Evolutionary conservation across 2,888 invertebrate species (phyloP).

Genomic region (Agriotes lineatus): DNA sequence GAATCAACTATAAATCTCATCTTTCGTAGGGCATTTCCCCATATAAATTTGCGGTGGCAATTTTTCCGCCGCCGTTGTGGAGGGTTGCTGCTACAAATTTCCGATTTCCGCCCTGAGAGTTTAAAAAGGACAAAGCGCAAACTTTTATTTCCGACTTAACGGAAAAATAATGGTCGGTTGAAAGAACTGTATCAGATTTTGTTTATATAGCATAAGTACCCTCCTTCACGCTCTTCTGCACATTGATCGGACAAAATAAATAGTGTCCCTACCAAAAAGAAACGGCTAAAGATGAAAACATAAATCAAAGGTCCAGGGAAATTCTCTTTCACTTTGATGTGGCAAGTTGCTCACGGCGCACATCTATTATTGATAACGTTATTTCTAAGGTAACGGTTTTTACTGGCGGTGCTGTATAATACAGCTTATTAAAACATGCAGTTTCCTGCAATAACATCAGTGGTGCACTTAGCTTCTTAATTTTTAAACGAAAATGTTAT

Average conservation of each 20-base stretch:
- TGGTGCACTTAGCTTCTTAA: no score
- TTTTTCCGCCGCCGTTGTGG: slow-evolving; percentile 33
- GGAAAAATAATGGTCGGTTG: slow-evolving; percentile 44
- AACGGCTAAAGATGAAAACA: slow-evolving; percentile 2
- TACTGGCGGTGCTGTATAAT: background rate
- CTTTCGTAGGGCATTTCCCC: slow-evolving; percentile 32
- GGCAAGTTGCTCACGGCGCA: background rate
- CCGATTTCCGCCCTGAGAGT: slow-evolving; percentile 42
- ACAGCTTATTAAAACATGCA: background rate
- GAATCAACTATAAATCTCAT: slow-evolving; percentile 38
- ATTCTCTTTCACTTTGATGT: background rate
- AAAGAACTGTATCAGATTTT: slow-evolving; percentile 43
- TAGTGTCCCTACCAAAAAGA: slow-evolving; percentile 19
- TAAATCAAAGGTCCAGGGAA: background rate
- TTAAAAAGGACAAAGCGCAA: slow-evolving; percentile 41
- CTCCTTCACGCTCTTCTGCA: slow-evolving; percentile 35
- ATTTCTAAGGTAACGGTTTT: background rate
- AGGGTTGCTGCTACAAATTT: slow-evolving; percentile 43
- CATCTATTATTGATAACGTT: background rate
- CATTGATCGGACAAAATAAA: slow-evolving; percentile 41
- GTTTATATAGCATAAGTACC: slow-evolving; percentile 44
- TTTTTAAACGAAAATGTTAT: no score
- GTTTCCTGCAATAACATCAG: no score
- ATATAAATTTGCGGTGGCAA: slow-evolving; percentile 41
- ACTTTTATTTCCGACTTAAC: slow-evolving; percentile 45